Base-by-base conservation (phyloP, 2,113 vertebrate genomes). In the Trichomycterus rosablanca region DNA sequence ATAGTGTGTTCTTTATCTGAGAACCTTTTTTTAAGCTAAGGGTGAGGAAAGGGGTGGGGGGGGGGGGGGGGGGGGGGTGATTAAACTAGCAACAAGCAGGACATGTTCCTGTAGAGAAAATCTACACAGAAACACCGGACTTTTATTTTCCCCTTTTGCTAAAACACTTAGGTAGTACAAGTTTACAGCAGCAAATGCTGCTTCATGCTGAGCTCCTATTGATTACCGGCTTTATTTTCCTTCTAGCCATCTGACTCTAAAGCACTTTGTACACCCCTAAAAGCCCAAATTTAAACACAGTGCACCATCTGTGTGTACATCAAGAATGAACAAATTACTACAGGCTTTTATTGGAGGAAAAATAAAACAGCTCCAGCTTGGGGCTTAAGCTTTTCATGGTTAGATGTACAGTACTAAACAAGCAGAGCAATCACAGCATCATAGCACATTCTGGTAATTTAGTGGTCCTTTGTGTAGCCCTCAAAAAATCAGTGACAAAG, bases 171-270 rank as follows among this genome's bases (percentile, higher is more conserved):
- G 7, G 7, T 24, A 35, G 11, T 42, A 45, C 23, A 15, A 44
- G 63, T 63, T 63, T 63, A 68, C 53, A 63, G 56, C 34, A 22
- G 32, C 43, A 22, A 37, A 50, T 5, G 15, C 35, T 6, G 45
- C 45, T 62, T 42, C 51, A 50, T 20, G 19, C 51, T 56, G 59
- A 49, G 37, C 14, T 55, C 59, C 42, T 59, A 56, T 56, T 68
- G 66, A 68, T 62, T 68, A 48, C 30, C 40, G 58, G 57, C 55
- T 67, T 61, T 55, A 55, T 55, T 26, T 60, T 35, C 7, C n/a
- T 49, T 59, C 55, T 42, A 60, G 59, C 39, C 59, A 68, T 59
- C 66, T 56, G 59, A 55, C 46, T 11, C 22, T 55, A 30, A 66
- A 24, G 28, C 34, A 42, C 19, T 42, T 8, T 2, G 5, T 30